A percentile compares a stretch with the other conserved stretches of the same genome.
Evolutionary conservation across 2,888 invertebrate genomes (phyloP).

Genomic region (Phortica okadai): DNA sequence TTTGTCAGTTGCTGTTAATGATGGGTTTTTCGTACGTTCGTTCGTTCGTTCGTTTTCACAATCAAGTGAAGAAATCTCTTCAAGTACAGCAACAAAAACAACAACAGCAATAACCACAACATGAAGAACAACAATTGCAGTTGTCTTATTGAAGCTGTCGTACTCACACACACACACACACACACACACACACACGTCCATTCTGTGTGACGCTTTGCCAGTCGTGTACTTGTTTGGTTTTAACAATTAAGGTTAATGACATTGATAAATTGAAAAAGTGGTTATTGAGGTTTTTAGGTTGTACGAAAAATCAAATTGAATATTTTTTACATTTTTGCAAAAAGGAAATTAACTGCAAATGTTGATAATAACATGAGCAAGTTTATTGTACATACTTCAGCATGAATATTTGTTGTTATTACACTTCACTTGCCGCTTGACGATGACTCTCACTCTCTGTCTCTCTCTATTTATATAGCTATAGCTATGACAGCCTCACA

Average conservation of each 20-base stretch:
- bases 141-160: conserved; percentile 10
- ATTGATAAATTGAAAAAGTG: conserved; percentile 62
- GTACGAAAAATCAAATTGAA: conserved; percentile 52
- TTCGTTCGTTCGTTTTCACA: background rate
- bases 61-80: conserved; percentile 21
- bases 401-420: too few species aligned
- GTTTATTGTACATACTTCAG: too few species aligned
- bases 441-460: too few species aligned
- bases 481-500: conserved; percentile 21
- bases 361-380: too few species aligned
- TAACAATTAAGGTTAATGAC: conserved; percentile 64
- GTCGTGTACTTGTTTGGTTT: conserved; percentile 20
- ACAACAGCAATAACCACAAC: conserved; percentile 5
- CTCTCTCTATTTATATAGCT: too few species aligned
- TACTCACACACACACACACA: background rate
- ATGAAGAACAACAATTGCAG: background rate
- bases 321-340: conserved; percentile 3
- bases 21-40: background rate
- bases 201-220: background rate
- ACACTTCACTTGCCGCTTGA: too few species aligned
- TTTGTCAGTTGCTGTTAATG: conserved; percentile 34
- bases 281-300: conserved; percentile 63
- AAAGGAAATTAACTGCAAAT: conserved; percentile 37
- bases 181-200: background rate
- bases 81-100: conserved; percentile 4